Percentiles rank a stretch among this genome's conserved stretches.
Evolutionary conservation across 2,797 vertebrate species (phyloP).

Genomic region (Scyliorhinus canicula): DNA sequence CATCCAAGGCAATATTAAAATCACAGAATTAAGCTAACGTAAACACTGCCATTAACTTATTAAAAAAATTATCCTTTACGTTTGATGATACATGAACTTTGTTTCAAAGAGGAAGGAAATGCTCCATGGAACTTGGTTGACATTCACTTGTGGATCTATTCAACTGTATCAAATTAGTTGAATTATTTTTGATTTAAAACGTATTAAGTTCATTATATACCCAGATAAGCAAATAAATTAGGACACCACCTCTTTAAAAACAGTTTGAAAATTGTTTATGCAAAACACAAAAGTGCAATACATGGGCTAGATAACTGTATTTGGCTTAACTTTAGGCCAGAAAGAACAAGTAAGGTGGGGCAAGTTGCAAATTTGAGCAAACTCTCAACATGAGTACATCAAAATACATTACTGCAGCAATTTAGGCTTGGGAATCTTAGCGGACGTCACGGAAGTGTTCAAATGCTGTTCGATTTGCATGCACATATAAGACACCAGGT

Average conservation of each 20-base stretch:
- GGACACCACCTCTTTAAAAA: neutral
- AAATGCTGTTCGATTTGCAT: neutral
- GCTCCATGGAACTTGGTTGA: neutral
- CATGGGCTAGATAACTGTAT: neutral
- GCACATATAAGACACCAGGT: neutral
- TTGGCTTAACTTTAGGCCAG: neutral
- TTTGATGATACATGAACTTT: neutral
- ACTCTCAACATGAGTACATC: neutral
- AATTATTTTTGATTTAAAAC: neutral
- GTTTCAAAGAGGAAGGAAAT: neutral
- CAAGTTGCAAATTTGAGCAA: neutral
- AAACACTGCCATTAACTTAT: neutral
- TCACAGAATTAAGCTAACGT: neutral
- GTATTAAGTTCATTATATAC: neutral
- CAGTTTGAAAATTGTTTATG: neutral
- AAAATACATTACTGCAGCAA: neutral
- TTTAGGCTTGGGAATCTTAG: neutral
- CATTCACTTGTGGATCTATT: neutral
- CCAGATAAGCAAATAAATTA: neutral
- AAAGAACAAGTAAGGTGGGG: neutral
- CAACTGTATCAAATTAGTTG: neutral
- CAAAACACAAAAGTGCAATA: neutral
- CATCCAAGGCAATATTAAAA: neutral
- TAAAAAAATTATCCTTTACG: neutral
- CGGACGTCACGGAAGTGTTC: neutral